Base-by-base conservation (phyloP, 2,888 invertebrate genomes). In the Leucophenga montana region DNA sequence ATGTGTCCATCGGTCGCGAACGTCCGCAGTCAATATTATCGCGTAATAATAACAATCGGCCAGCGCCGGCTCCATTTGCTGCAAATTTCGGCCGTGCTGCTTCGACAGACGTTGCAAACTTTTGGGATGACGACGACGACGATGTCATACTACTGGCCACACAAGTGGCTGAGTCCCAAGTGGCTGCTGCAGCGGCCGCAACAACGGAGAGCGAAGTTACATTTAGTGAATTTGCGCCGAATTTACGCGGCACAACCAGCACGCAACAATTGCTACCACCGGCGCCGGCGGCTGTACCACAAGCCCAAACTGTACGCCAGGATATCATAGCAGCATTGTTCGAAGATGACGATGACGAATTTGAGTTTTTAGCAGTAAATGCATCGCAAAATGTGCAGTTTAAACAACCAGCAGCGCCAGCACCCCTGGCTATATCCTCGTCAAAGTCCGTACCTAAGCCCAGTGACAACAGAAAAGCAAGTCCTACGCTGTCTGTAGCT, bases 101-200 rank as follows among this genome's bases (percentile, higher is more conserved):
- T 13, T 5, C 39, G 6, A 16, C 68, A 1, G 73, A 76, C 27
- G 46, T 27, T 33, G 73, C 77, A 9, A 82, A 85, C 48, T 83
- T 86, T 13, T 88, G 88, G 87, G 86, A 80, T 57, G 86, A 85
- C 66, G 88, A 88, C n/a, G 88, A 88, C 64, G 88, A 88, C 64
- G 88, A 88, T 69, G 85, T 85, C 8, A 85, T 88, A 16, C 70
- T 88, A 16, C 69, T 87, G 73, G 88, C 88, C 53, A 86, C 88
- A 0, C 88, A 88, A 77, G 79, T 81, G 33, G 85, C 85, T 16
- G 88, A 88, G 68, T 79, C 80, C 16, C 74, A 78, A 31, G 85
- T 78, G 0, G 77, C 77, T 13, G 77, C 77, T 0, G 75, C 75
- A 27, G 70, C 53, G 0, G 68, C 67, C 8, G 68, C 66, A 3